phyloP scores from a whole-genome alignment of 2,113 vertebrate species.

The Aptenodytes patagonicus region DNA sequence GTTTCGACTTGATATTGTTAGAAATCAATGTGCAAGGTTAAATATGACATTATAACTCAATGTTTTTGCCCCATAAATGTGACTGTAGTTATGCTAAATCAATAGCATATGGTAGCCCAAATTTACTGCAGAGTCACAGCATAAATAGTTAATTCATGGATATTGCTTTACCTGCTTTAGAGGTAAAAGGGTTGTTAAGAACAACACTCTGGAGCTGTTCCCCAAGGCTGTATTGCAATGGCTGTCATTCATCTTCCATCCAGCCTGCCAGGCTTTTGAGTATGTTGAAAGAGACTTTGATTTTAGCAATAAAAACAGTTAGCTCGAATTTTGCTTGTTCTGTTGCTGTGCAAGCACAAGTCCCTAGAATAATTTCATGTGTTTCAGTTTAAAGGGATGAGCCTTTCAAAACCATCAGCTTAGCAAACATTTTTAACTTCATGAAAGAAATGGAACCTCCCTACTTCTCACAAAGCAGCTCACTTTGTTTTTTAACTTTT shows the following conservation, averaged over 20 bases:
- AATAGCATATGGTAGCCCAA: background rate
- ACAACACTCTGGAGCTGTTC: background rate
- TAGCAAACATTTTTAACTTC: background rate
- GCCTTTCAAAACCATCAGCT: background rate
- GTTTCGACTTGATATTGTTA: background rate
- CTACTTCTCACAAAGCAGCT: background rate
- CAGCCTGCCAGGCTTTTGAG: background rate
- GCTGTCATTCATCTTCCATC: slow-evolving; percentile 4
- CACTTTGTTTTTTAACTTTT: background rate
- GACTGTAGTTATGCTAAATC: slow-evolving; percentile 5
- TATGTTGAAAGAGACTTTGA: background rate
- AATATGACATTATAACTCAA: background rate
- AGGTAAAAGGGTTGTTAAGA: slow-evolving; percentile 30
- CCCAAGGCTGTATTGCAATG: background rate
- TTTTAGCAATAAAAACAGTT: slow-evolving; percentile 5
- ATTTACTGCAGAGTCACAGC: background rate
- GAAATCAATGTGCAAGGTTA: background rate
- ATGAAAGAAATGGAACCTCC: background rate
- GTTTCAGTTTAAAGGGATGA: background rate
- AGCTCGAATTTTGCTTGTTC: background rate
- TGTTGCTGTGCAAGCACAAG: background rate
- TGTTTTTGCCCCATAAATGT: background rate
- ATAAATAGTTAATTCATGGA: slow-evolving; percentile 1
- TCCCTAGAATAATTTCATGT: background rate
- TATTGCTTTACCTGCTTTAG: slow-evolving; percentile 12